Conservation (phyloP, 2,113 vertebrate species). For the Hymenochirus boettgeri region DNA sequence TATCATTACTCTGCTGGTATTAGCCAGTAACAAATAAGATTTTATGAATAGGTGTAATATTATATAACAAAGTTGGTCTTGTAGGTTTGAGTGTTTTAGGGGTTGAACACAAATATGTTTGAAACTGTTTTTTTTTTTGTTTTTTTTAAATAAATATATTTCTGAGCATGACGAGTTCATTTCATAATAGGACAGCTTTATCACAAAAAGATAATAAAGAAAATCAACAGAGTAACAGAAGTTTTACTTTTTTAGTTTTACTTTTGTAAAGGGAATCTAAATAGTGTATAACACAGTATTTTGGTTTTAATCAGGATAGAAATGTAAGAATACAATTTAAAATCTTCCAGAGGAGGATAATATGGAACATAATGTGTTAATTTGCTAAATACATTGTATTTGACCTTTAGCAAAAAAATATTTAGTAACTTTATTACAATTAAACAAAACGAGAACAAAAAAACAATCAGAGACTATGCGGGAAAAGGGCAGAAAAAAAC, state of each 20-base stretch:
- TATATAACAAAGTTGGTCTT: too few relatives aligned
- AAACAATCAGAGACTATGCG: slow-evolving; percentile 12
- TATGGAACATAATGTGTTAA: slow-evolving; percentile 33
- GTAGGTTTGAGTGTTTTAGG: too few relatives aligned
- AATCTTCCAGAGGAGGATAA: slow-evolving; percentile 40
- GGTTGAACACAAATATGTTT: too few relatives aligned
- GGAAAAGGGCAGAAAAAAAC: slow-evolving; percentile 8
- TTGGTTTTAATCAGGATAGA: slow-evolving; percentile 41
- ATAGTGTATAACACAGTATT: slow-evolving; percentile 8
- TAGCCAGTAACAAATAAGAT: too few relatives aligned
- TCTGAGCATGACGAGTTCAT: too few relatives aligned
- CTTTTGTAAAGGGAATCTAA: not conserved
- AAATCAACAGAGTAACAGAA: too few relatives aligned
- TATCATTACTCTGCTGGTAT: too few relatives aligned
- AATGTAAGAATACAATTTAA: slow-evolving; percentile 42
- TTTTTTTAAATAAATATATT: too few relatives aligned
- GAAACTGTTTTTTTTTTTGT: too few relatives aligned
- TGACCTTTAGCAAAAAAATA: slow-evolving; percentile 41
- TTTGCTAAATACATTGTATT: slow-evolving; percentile 39
- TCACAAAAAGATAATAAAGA: too few relatives aligned
- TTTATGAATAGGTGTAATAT: too few relatives aligned
- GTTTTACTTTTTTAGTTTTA: not conserved
- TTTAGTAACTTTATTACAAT: slow-evolving; percentile 35
- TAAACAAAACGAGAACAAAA: slow-evolving; percentile 31
- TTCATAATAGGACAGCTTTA: too few relatives aligned